Evolutionary conservation across 1,140 invertebrate genomes (phyloP), one percentile per base, ranked within the genome.

Genomic region (Dendroctonus valens): DNA sequence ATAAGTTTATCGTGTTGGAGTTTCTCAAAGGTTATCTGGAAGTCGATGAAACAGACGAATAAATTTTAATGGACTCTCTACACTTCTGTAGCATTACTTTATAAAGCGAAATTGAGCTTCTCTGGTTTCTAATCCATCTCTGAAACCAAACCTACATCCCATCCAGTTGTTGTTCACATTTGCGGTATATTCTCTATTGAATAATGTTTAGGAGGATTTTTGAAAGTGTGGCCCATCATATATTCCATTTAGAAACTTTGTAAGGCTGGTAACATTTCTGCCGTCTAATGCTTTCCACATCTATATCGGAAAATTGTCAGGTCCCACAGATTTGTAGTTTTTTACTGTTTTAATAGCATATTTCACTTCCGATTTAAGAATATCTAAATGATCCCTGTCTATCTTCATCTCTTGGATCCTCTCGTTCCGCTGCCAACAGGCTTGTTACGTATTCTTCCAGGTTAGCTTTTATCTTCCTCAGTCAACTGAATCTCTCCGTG

Each of bases 391-490:
- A n/a, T n/a, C n/a, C n/a, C n/a, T n/a, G n/a, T n/a, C n/a, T n/a
- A n/a, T n/a, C n/a, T n/a, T n/a, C n/a, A n/a, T n/a, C n/a, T n/a
- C n/a, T n/a, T n/a, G 1, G 12, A 46, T 46, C 12, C 44, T 46
- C 44, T 46, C 44, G 44, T 46, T 46, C 9, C 44, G 44, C 12
- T 46, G 44, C 1, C 1, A 46, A 46, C 9, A 4, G 44, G 44
- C 12, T 46, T 46, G 12, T 46, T 14, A 46, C 44, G 44, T 46
- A 11, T 46, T 46, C 44, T 46, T 46, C 12, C 44, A 46, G 44
- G 12, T 46, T 46, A 2, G 2, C 44, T 11, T 46, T 46, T 46
- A 46, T 46, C 4, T 46, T 46, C 44, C 12, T 46, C 9, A 1
- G 9, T 46, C 44, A 46, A 4, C 44, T 26, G 26, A 26, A 26